Conservation (phyloP, 2,888 invertebrate genomes). For the Pteria penguin region DNA sequence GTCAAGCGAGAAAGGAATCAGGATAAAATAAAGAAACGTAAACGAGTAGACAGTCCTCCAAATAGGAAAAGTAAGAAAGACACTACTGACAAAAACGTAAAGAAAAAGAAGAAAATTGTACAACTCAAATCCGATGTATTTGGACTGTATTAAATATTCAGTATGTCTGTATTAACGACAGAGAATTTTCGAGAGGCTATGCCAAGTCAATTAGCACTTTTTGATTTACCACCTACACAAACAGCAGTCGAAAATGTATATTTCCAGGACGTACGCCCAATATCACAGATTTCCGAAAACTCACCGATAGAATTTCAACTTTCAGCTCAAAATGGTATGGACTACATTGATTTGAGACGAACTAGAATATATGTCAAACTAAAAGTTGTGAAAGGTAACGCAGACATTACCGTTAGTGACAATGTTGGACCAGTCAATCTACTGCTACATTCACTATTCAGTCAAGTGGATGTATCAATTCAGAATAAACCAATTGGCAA, state of each 20-base stretch:
- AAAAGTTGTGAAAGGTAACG: constrained; percentile 30
- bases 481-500: constrained; percentile 8
- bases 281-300: constrained; percentile 32
- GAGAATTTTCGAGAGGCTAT: constrained; percentile 12
- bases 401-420: constrained; percentile 4
- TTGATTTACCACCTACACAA: constrained; percentile 43
- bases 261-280: constrained; percentile 37
- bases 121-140: constrained; percentile 14
- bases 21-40: neutral
- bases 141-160: constrained; percentile 14
- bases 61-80: constrained; percentile 4
- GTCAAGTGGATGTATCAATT: constrained; percentile 25
- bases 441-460: constrained; percentile 14
- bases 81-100: neutral
- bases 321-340: constrained; percentile 42
- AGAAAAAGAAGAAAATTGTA: neutral
- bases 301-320: constrained; percentile 42
- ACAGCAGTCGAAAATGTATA: constrained; percentile 40
- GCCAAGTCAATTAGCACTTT: constrained; percentile 33
- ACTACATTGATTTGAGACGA: constrained; percentile 40
- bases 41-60: neutral
- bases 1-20: neutral
- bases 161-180: constrained; percentile 8
- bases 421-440: constrained; percentile 23
- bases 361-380: constrained; percentile 30